Percentiles rank a stretch among this genome's conserved stretches.
These are phyloP conservation scores for Aphelinus certus DNA, from an alignment of 1,140 invertebrate genomes.

Conservation along the genomic window DNA sequence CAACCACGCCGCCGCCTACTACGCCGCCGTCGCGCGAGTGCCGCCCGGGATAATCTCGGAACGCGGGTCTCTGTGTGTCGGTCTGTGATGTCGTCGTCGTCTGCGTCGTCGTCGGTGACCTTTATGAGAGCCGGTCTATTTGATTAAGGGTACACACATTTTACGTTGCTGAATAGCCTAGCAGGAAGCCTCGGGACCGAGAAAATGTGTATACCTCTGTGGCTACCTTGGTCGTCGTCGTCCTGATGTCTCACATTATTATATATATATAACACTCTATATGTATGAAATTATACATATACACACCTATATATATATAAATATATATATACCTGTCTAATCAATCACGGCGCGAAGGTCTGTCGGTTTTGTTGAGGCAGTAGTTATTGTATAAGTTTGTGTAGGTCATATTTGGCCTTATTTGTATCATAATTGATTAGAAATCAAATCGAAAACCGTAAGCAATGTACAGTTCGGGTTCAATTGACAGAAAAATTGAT, in stretches of 20 bases:
- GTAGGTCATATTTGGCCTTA: too few relatives aligned
- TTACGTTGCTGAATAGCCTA: conserved; percentile 40
- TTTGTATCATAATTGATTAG: too few relatives aligned
- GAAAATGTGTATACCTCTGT: conserved; percentile 50
- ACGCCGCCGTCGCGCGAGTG: conserved; percentile 11
- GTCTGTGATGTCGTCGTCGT: conserved; percentile 39
- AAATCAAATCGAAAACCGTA: too few relatives aligned
- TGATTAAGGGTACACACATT: conserved; percentile 25
- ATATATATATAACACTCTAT: too few relatives aligned
- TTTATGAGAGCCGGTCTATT: conserved; percentile 38
- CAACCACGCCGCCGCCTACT: conserved; percentile 57
- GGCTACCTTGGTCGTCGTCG: conserved; percentile 26
- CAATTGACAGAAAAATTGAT: background rate
- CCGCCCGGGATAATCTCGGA: conserved; percentile 50
- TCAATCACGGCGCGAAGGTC: conserved; percentile 54
- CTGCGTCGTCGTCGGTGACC: conserved; percentile 41
- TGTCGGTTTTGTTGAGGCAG: conserved; percentile 41
- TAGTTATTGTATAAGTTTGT: too few relatives aligned
- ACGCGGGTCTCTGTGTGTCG: conserved; percentile 61
- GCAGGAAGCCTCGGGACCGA: conserved; percentile 65
- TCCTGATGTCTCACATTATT: conserved; percentile 15
- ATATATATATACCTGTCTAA: too few relatives aligned
- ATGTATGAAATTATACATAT: too few relatives aligned
- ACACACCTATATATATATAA: too few relatives aligned
- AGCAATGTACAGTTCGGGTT: background rate